Evolutionary conservation across 1,140 invertebrate genomes (phyloP).

Genomic region (Aphaenogaster floridana): DNA sequence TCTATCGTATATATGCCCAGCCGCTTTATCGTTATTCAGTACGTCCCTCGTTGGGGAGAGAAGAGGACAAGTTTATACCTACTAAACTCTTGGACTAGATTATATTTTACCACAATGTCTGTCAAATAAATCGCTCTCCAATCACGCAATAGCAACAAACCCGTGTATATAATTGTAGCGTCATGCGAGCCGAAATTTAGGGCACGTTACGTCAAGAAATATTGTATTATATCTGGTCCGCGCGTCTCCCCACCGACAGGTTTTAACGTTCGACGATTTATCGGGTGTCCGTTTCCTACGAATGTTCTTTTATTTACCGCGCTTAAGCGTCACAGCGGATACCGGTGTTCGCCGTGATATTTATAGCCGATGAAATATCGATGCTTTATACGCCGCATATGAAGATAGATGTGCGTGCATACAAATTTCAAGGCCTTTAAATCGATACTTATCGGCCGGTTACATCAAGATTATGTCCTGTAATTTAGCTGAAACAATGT

Average conservation of each 20-base stretch:
- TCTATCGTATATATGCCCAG: background rate
- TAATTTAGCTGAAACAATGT: slow-evolving; percentile 10
- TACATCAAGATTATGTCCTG: slow-evolving; percentile 1
- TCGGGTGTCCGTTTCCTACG: background rate
- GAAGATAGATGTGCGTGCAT: slow-evolving; percentile 42
- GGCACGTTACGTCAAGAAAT: background rate
- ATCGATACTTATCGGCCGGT: slow-evolving; percentile 25
- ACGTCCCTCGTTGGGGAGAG: too few species aligned
- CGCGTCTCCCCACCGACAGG: too few species aligned
- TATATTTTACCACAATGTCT: slow-evolving; percentile 1
- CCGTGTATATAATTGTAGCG: background rate
- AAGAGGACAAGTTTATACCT: slow-evolving; percentile 5
- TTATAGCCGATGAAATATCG: slow-evolving; percentile 56
- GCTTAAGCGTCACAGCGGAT: background rate
- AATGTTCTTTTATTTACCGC: slow-evolving; percentile 40
- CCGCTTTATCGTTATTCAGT: background rate
- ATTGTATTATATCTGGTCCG: background rate
- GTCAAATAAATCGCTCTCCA: slow-evolving; percentile 12
- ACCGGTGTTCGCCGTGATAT: slow-evolving; percentile 10
- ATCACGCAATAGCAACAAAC: slow-evolving; percentile 21
- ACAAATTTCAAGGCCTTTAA: slow-evolving; percentile 45
- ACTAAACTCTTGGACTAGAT: slow-evolving; percentile 14
- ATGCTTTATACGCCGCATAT: slow-evolving; percentile 29
- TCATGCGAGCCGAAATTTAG: slow-evolving; percentile 13
- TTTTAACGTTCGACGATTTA: slow-evolving; percentile 17